These are phyloP conservation scores for Buteo buteo DNA, from an alignment of 2,113 vertebrate genomes.

Conservation along the genomic window DNA sequence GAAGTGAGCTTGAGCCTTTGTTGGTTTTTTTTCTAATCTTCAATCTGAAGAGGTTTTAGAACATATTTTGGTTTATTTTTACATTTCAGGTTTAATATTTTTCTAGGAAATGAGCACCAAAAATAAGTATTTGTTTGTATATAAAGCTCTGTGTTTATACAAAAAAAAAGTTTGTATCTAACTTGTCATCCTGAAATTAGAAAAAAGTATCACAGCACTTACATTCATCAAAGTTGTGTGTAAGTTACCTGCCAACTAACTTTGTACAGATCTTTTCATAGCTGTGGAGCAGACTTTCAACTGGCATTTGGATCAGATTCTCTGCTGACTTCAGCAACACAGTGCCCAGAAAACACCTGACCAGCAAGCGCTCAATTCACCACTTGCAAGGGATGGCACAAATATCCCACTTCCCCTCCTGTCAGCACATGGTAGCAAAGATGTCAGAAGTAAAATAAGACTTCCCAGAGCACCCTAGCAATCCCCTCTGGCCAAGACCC, in stretches of 20 bases:
- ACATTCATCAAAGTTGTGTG: neutral
- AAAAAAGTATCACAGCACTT: neutral
- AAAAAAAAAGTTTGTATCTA: neutral
- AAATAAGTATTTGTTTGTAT: conserved; percentile 41
- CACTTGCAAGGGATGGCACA: neutral
- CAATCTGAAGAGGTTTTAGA: neutral
- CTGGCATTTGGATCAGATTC: neutral
- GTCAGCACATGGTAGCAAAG: neutral
- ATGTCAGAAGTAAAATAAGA: neutral
- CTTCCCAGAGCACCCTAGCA: neutral
- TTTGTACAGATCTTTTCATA: neutral
- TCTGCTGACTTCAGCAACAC: neutral
- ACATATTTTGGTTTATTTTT: conserved; percentile 1
- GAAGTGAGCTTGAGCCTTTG: neutral
- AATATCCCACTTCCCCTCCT: neutral
- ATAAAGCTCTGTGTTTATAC: neutral
- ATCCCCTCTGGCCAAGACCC: neutral
- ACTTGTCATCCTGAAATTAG: neutral
- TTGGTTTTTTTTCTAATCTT: neutral
- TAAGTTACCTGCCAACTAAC: neutral
- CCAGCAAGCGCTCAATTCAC: neutral
- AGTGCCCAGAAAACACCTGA: neutral
- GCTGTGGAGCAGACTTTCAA: neutral
- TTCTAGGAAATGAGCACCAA: neutral
- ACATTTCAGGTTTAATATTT: neutral